Evolutionary conservation across 1,140 invertebrate genomes (phyloP).

Genomic region (Drosophila teissieri): DNA sequence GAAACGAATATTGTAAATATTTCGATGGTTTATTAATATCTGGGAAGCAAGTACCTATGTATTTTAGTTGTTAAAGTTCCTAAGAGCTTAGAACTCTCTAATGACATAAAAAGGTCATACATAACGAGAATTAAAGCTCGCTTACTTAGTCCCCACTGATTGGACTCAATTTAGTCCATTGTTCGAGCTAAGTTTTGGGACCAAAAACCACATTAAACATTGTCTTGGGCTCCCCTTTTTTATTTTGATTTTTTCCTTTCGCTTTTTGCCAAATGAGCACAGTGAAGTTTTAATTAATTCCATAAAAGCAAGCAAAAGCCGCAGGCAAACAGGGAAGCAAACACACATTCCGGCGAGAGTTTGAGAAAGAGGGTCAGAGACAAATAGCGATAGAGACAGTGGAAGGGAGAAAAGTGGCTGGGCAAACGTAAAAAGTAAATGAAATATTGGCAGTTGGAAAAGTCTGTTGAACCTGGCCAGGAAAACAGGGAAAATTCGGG

Average conservation of each 20-base stretch:
- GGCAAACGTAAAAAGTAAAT: constrained; percentile 56
- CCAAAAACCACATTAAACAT: constrained; percentile 42
- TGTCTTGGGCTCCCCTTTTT: constrained; percentile 26
- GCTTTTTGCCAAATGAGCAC: constrained; percentile 51
- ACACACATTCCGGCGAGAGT: constrained; percentile 32
- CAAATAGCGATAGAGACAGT: constrained; percentile 25
- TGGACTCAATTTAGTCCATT: constrained; percentile 28
- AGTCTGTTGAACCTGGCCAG: constrained; percentile 65
- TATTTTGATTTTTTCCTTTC: constrained; percentile 37
- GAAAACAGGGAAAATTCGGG: constrained; percentile 19
- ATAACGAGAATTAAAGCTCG: not conserved
- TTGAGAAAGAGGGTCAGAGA: constrained; percentile 4
- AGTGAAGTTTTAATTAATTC: constrained; percentile 79
- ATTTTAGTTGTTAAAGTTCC: not conserved
- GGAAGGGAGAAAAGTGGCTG: constrained; percentile 36
- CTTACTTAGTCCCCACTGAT: constrained; percentile 34
- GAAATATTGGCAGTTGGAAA: constrained; percentile 72
- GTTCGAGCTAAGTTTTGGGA: constrained; percentile 44
- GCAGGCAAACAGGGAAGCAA: constrained; percentile 67
- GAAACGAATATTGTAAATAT: not conserved
- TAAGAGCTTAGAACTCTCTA: no score
- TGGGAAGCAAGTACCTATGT: no score
- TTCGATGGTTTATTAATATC: not conserved
- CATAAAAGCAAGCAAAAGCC: constrained; percentile 76
- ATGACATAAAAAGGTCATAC: constrained; percentile 1